Evolutionary conservation across 2,797 vertebrate genomes (phyloP), one percentile per base, ranked within the genome.

Genomic region (Chrosomus eos): DNA sequence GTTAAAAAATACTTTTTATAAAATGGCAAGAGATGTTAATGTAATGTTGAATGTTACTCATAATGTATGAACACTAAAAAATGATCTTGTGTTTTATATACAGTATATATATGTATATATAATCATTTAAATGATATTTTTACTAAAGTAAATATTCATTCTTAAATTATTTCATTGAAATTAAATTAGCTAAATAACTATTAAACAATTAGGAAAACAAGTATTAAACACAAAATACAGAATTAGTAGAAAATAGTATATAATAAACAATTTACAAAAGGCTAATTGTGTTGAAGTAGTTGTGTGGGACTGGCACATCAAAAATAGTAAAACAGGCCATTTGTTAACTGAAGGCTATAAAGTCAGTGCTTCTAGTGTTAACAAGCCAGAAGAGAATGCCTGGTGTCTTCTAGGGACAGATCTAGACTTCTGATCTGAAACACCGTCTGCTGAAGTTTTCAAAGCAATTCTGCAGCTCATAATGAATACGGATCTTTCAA

Each of bases 391-490:
- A 45, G 28, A 28, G 38, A 33, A 48, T 48, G 11, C 43, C 7
- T 75, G 48, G 11, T 14, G 60, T n/a, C 40, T 70, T 53, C 36
- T 53, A 26, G 23, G 4, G 43, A n/a, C 31, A 31, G 64, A 83
- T 71, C 51, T 87, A 6, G 68, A 87, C 83, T 83, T 73, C 88
- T 90, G 92, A 90, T 93, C 93, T 90, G 87, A 91, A 83, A 88
- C 60, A 66, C 73, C 85, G 60, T 87, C 67, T 45, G 60, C 33
- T 83, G 58, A 36, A 21, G 48, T 48, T 28, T 76, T 53, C 73
- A 76, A 82, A 78, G 79, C 18, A 75, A 68, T 70, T 68, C 23
- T 38, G 23, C 19, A 71, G 45, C 80, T 72, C 67, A 55, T 80
- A 79, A 73, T 71, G 48, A 28, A 38, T 55, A 43, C 10, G 28